Evolutionary conservation across 2,888 invertebrate genomes (phyloP).

Genomic region (Esperia sulphurella): DNA sequence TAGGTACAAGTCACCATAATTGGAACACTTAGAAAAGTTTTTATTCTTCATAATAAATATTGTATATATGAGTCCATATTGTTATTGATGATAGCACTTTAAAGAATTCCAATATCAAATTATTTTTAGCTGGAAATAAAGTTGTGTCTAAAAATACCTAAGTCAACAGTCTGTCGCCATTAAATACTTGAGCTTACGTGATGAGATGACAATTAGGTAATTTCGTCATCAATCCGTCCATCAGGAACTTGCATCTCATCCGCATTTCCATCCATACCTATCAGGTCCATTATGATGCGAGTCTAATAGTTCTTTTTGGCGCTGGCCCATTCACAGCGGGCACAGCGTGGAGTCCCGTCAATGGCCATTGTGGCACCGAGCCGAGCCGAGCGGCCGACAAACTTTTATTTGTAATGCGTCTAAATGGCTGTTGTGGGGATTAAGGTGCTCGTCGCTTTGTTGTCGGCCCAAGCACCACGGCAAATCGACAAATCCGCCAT

Average conservation of each 20-base stretch:
- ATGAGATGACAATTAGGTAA: constrained; percentile 7
- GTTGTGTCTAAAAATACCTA: background rate
- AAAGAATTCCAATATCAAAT: too few relatives aligned
- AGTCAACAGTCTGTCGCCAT: background rate
- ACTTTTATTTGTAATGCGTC: constrained; percentile 75
- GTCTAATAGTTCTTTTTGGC: constrained; percentile 76
- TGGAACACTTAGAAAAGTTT: too few relatives aligned
- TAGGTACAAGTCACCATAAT: too few relatives aligned
- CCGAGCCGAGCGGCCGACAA: constrained; percentile 50
- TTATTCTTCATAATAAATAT: too few relatives aligned
- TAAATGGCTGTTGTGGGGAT: constrained; percentile 77
- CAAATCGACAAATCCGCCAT: constrained; percentile 43
- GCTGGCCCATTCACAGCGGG: constrained; percentile 65
- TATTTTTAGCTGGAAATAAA: too few relatives aligned
- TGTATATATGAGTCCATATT: too few relatives aligned
- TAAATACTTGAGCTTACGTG: background rate
- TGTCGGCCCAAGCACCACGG: constrained; percentile 45
- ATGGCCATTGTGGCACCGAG: constrained; percentile 67
- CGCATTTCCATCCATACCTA: constrained; percentile 42
- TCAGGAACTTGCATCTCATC: constrained; percentile 51
- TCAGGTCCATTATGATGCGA: constrained; percentile 69
- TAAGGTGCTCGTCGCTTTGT: constrained; percentile 66
- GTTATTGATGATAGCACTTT: too few relatives aligned
- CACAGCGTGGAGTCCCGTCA: constrained; percentile 72
- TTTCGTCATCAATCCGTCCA: constrained; percentile 30